Evolutionary conservation across 2,113 vertebrate species (phyloP).

Genomic region (Suricata suricatta): DNA sequence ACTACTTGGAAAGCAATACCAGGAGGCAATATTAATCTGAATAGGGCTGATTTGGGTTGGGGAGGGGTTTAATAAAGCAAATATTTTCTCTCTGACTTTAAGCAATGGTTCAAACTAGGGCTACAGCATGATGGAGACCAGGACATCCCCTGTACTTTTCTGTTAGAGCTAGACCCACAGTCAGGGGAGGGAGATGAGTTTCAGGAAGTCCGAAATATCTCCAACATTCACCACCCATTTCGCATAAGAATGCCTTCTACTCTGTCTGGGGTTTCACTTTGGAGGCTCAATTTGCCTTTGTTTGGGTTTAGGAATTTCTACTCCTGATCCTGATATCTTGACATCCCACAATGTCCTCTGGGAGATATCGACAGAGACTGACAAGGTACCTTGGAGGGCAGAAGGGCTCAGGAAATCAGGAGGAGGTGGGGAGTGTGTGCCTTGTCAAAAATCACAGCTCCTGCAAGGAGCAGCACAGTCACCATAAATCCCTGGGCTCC

Average conservation of each 20-base stretch:
- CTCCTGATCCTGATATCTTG: background rate
- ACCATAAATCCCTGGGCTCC: background rate
- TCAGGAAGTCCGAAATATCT: background rate
- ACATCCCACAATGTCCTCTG: background rate
- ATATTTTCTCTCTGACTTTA: slow-evolving; percentile 32
- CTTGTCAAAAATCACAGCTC: slow-evolving; percentile 7
- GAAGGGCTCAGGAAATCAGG: background rate
- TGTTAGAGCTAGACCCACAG: background rate
- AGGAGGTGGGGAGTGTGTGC: background rate
- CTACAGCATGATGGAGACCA: background rate
- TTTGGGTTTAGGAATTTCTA: background rate
- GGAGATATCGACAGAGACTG: background rate
- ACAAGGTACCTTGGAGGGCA: background rate
- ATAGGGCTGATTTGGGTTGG: background rate
- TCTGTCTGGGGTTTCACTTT: background rate
- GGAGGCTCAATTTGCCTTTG: background rate
- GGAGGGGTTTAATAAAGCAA: background rate
- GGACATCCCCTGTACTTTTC: background rate
- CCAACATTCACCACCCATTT: background rate
- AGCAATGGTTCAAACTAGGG: background rate
- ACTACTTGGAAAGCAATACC: slow-evolving; percentile 44
- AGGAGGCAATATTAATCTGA: slow-evolving; percentile 11
- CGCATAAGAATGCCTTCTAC: background rate
- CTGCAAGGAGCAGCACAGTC: background rate
- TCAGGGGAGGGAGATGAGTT: background rate